Evolutionary conservation across 2,888 invertebrate species (phyloP), one percentile per base, ranked within the genome.

Genomic region (Aelia acuminata): DNA sequence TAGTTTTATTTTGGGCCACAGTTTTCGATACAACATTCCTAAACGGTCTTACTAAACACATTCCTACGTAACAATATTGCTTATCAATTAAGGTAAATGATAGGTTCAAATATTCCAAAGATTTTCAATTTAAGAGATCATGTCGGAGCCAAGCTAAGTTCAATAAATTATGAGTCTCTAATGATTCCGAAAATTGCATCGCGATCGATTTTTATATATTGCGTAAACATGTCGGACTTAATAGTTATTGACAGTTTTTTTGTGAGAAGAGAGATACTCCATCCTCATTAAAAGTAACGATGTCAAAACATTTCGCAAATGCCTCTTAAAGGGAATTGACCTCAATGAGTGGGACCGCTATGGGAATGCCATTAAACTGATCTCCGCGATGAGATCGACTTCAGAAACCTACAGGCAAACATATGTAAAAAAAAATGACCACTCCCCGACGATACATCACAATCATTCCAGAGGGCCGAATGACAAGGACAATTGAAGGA

Each of bases 381-480:
- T 0, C 20, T 35, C 18, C 13, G 26, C 31, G 18, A 35, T 70
- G 63, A 35, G 63, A 70, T 70, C 63, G 63, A 15, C 31, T 70
- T 70, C 35, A 31, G 63, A 70, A 70, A 70, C 63, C 31, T 70
- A 31, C 35, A 35, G 20, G 63, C 15, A 70, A 57, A 57, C 26
- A 57, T 26, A 11, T 57, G 11, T 4, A 57, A n/a, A n/a, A 53
- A 53, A 63, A 70, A 70, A 70, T 70, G 18, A 35, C 31, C 63
- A 70, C 63, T 70, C 63, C 63, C 20, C 63, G 20, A 22, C 63
- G 63, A 70, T 70, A 70, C 63, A 70, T 70, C 63, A 70, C 20
- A 70, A 70, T 70, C 35, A 20, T 18, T n/a, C 22, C 1, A 1
- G 5, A 10, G 18, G 7, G 63, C 1, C 26, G 63, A 20, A 70